These are phyloP conservation scores for Temnopleurus reevesii DNA, from an alignment of 53 echinoderm and acorn worm species.

Conservation along the genomic window DNA sequence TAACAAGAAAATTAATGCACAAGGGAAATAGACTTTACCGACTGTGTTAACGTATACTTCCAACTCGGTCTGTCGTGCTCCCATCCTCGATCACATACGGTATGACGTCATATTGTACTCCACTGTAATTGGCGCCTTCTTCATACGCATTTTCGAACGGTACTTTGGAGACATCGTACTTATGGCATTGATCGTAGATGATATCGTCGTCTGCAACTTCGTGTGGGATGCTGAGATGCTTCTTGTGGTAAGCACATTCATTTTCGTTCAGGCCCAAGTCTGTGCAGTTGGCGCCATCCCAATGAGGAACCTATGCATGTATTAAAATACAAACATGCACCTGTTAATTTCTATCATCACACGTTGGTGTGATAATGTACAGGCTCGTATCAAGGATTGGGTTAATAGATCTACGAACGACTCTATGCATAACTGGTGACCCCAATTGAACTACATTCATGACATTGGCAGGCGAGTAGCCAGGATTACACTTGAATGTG, in stretches of 20 bases:
- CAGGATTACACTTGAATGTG: too few relatives aligned
- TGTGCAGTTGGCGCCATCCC: background rate
- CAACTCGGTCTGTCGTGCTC: background rate
- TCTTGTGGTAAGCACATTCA: constrained; percentile 6
- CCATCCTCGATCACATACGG: constrained; percentile 39
- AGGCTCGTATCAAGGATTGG: too few relatives aligned
- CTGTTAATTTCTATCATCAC: too few relatives aligned
- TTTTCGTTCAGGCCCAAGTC: background rate
- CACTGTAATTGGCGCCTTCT: background rate
- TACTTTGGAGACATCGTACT: constrained; percentile 10
- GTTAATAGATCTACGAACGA: too few relatives aligned
- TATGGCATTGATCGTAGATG: constrained; percentile 8
- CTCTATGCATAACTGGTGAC: too few relatives aligned
- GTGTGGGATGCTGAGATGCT: constrained; percentile 14
- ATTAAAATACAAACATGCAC: too few relatives aligned
- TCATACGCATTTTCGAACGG: background rate
- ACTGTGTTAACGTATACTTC: background rate
- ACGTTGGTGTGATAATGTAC: too few relatives aligned
- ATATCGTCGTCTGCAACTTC: background rate
- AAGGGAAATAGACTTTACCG: too few relatives aligned
- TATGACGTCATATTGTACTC: constrained; percentile 1
- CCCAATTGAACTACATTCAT: too few relatives aligned
- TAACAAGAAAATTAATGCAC: too few relatives aligned
- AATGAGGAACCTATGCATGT: background rate
- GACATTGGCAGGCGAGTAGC: too few relatives aligned